These are phyloP conservation scores for Epinephelus cyanopodus DNA, from an alignment of 2,113 vertebrate species.

Conservation along the genomic window DNA sequence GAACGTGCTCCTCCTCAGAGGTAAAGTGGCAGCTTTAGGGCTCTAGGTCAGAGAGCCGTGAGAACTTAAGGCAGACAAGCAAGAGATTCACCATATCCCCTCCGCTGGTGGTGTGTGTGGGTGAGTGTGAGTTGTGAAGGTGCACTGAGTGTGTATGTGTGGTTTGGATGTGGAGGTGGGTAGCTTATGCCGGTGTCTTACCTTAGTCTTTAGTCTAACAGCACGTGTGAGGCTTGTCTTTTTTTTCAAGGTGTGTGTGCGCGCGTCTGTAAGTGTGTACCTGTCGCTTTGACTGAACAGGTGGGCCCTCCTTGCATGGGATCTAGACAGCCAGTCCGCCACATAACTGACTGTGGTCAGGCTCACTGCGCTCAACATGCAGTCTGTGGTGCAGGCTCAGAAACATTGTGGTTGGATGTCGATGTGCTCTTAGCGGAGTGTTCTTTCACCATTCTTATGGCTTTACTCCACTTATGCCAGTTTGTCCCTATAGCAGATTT, in stretches of 20 bases:
- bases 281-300: conserved; percentile 67
- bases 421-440: conserved; percentile 15
- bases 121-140: conserved; percentile 59
- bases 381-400: conserved; percentile 41
- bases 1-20: conserved; percentile 33
- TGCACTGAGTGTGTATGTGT: conserved; percentile 44
- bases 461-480: background rate
- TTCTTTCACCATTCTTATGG: background rate
- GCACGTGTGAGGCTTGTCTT: conserved; percentile 44
- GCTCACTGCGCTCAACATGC: conserved; percentile 30
- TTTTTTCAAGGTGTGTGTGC: conserved; percentile 37
- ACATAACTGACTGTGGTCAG: conserved; percentile 67
- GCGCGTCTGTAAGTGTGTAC: conserved; percentile 33
- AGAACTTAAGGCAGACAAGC: conserved; percentile 47
- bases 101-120: conserved; percentile 48
- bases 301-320: conserved; percentile 54
- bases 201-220: conserved; percentile 4
- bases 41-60: conserved; percentile 52
- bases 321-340: conserved; percentile 55
- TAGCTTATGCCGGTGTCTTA: conserved; percentile 21
- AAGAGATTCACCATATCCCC: conserved; percentile 27
- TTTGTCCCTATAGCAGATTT: background rate
- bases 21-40: conserved; percentile 9
- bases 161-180: conserved; percentile 61
- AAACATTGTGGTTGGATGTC: conserved; percentile 46